These are phyloP conservation scores for Euborellia annulipes DNA, from an alignment of 1,140 invertebrate genomes.

Conservation along the genomic window DNA sequence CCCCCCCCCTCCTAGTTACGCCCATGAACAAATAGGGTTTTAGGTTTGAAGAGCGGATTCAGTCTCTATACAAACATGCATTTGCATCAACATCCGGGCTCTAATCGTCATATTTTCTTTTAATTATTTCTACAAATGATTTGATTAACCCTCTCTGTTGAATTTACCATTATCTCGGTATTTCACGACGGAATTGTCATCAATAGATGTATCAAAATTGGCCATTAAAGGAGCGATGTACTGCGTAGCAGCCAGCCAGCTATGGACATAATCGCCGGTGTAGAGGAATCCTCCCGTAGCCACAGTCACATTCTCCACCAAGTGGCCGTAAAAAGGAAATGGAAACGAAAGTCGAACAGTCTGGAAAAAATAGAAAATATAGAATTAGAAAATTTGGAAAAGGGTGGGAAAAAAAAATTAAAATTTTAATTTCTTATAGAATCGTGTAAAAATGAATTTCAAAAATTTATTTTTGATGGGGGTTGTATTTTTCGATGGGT, in stretches of 20 bases:
- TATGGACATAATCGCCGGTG: conserved; percentile 89
- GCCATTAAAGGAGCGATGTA: conserved; percentile 99
- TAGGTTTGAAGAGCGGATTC: no score
- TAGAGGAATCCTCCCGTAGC: conserved; percentile 97
- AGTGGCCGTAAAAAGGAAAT: conserved; percentile 92
- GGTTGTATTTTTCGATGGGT: no score
- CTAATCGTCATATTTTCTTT: no score
- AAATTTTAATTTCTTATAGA: background rate
- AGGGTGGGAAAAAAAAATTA: conserved; percentile 2
- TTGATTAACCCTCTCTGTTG: no score
- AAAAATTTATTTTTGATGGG: no score
- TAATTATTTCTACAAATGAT: no score
- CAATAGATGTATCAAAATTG: conserved; percentile 86
- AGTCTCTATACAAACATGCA: no score
- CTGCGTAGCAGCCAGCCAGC: conserved; percentile 95
- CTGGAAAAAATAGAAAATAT: conserved; percentile 34
- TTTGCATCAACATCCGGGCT: no score
- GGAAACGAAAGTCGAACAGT: conserved; percentile 69
- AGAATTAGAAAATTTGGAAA: conserved; percentile 4
- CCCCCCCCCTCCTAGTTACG: no score
- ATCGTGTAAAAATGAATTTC: conserved; percentile 1
- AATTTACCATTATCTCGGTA: conserved; percentile 68
- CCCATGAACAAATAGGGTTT: no score
- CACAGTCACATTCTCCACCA: conserved; percentile 78
- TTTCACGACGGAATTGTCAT: conserved; percentile 62